These are phyloP conservation scores for Cactoblastis cactorum DNA, from an alignment of 2,888 invertebrate species.

Conservation along the genomic window DNA sequence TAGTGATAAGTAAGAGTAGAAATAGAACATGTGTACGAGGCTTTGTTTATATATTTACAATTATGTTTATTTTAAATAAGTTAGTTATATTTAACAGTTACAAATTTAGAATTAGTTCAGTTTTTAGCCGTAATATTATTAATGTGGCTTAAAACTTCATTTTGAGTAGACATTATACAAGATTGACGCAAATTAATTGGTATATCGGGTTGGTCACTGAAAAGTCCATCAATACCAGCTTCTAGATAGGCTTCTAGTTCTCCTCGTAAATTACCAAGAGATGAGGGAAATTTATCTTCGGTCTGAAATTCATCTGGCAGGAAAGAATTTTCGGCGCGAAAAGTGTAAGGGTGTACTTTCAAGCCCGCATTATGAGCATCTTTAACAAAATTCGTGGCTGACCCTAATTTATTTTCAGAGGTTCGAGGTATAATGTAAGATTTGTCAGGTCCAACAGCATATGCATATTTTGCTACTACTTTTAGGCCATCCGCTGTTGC, in stretches of 20 bases:
- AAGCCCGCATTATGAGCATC: constrained; percentile 58
- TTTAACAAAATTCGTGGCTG: constrained; percentile 50
- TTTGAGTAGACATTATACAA: not conserved
- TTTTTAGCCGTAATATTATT: too few relatives aligned
- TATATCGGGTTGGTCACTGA: constrained; percentile 47
- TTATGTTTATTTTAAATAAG: too few relatives aligned
- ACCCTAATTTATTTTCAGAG: constrained; percentile 41
- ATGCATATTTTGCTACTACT: constrained; percentile 59
- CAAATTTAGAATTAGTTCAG: too few relatives aligned
- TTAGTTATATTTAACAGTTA: too few relatives aligned
- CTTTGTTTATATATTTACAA: too few relatives aligned
- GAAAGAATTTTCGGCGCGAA: constrained; percentile 61
- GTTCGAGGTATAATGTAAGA: constrained; percentile 60
- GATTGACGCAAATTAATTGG: not conserved
- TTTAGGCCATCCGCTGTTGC: constrained; percentile 53
- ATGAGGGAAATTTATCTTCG: constrained; percentile 28
- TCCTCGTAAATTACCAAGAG: constrained; percentile 47
- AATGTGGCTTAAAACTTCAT: too few relatives aligned
- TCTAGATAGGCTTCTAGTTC: constrained; percentile 56
- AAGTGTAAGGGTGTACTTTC: constrained; percentile 66
- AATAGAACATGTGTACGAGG: too few relatives aligned
- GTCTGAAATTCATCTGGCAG: constrained; percentile 55
- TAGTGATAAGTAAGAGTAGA: too few relatives aligned
- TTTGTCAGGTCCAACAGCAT: constrained; percentile 65
- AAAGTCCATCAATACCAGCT: constrained; percentile 64